Conservation (phyloP, 2,113 vertebrate genomes). For the Anas platyrhynchos region DNA sequence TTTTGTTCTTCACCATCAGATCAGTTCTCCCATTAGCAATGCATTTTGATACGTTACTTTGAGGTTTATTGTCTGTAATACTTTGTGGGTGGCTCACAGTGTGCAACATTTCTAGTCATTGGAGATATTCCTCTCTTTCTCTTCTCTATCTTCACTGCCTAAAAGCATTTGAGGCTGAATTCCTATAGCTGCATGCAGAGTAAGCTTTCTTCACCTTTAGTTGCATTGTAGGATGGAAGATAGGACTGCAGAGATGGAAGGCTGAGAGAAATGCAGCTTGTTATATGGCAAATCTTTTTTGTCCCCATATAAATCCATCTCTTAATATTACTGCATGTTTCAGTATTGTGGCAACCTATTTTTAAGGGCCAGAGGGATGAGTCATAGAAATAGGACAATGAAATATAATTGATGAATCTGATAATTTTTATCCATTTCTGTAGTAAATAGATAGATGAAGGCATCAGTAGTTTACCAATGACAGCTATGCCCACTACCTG, state of each 20-base stretch:
- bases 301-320: not conserved
- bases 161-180: not conserved
- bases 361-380: not conserved
- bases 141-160: not conserved
- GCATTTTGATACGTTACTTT: not conserved
- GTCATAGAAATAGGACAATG: not conserved
- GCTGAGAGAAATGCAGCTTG: not conserved
- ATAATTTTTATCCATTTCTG: not conserved
- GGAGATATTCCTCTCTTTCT: not conserved
- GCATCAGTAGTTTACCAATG: not conserved
- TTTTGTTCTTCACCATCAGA: not conserved
- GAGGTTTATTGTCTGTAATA: not conserved
- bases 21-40: not conserved
- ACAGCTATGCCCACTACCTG: not conserved
- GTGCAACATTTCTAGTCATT: not conserved
- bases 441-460: not conserved
- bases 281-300: not conserved
- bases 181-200: not conserved
- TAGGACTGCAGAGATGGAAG: not conserved
- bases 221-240: not conserved
- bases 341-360: not conserved
- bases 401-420: not conserved
- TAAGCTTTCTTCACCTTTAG: not conserved
- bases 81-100: not conserved
- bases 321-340: not conserved